These are phyloP conservation scores for Phrynocephalus vlangalii DNA, from an alignment of 2,797 vertebrate genomes.

Conservation along the genomic window DNA sequence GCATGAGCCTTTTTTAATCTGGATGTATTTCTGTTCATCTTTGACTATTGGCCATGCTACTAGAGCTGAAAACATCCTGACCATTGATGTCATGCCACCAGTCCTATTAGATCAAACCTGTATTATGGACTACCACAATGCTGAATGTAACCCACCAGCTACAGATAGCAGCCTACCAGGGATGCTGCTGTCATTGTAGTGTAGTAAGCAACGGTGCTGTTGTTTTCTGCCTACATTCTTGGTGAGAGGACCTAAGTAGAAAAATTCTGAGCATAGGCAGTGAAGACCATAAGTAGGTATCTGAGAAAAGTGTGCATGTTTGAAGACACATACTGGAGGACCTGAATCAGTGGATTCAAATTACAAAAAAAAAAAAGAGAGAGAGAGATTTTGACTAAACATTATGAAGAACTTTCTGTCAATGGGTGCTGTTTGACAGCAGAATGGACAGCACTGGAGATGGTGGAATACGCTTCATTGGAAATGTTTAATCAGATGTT, in stretches of 20 bases:
- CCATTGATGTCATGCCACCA: not conserved
- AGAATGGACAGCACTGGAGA: too few species aligned
- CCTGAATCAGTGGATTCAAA: too few species aligned
- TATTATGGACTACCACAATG: not conserved
- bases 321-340: too few species aligned
- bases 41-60: not conserved
- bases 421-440: too few species aligned
- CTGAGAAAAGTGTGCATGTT: too few species aligned
- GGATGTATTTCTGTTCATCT: not conserved
- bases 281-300: too few species aligned
- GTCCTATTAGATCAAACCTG: not conserved
- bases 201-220: not conserved
- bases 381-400: too few species aligned
- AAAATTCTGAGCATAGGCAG: too few species aligned
- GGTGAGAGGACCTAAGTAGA: not conserved
- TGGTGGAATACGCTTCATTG: too few species aligned
- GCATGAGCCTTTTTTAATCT: not conserved
- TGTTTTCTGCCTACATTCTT: not conserved
- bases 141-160: not conserved
- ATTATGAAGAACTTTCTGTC: too few species aligned
- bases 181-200: not conserved
- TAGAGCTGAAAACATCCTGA: not conserved
- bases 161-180: not conserved
- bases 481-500: too few species aligned
- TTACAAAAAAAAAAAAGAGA: too few species aligned